Base-by-base conservation (phyloP, 1,140 invertebrate genomes). In the Eumaeus atala region DNA sequence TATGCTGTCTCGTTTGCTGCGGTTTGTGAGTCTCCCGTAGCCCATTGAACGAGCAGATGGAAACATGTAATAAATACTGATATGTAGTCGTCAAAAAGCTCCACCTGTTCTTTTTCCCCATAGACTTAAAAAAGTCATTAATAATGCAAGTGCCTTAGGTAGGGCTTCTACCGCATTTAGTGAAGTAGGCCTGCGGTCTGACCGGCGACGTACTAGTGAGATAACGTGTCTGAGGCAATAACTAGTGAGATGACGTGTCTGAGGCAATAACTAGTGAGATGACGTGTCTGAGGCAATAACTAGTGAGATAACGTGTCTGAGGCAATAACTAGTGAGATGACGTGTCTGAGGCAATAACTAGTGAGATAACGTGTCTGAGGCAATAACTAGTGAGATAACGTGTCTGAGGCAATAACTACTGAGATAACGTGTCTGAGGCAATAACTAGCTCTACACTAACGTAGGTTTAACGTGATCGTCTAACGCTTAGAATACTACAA, bases 201-300 rank as follows among this genome's bases (percentile, higher is more conserved):
- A 6, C 21, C 6, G 48, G 28, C 44, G 59, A 67, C 61, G 54
- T 72, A 68, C 64, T 74, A 78, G 74, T 75, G 74, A 76, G 65
- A 78, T 69, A 53, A 61, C n/a, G n/a, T n/a, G n/a, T 58, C 62
- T 61, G 16, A 40, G 38, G 38, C 38, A 49, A 36, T 51, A 55
- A 42, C 52, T 48, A n/a, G n/a, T n/a, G n/a, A n/a, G n/a, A n/a
- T n/a, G n/a, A n/a, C n/a, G n/a, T 62, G 55, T 58, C 62, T 61
- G 16, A 44, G 40, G 40, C 40, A 49, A 37, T 51, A 56, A 44
- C 52, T 48, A 61, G 48, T n/a, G n/a, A n/a, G n/a, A n/a, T n/a
- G n/a, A n/a, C n/a, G n/a, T 62, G 55, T 58, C 62, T 61, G 16
- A 44, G 40, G 40, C 40, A 49, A 37, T 51, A 56, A 44, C 52